These are phyloP conservation scores for Megathymus violae DNA, from an alignment of 1,140 invertebrate genomes.

Conservation along the genomic window DNA sequence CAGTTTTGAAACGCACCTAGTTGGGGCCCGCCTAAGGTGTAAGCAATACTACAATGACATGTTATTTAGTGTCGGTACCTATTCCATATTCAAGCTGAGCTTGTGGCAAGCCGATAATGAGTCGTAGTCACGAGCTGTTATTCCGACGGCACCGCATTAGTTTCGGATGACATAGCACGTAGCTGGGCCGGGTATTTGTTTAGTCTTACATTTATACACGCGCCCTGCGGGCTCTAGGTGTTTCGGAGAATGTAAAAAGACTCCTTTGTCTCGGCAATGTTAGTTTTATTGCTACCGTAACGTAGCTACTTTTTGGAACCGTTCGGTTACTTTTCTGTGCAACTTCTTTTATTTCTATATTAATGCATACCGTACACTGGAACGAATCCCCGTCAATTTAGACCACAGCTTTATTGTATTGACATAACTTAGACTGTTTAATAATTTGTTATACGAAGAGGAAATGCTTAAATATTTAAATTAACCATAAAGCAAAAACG, in stretches of 20 bases:
- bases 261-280: constrained; percentile 45
- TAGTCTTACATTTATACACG: constrained; percentile 22
- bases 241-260: constrained; percentile 37
- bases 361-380: constrained; percentile 14
- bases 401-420: too few relatives aligned
- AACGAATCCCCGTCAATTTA: constrained; percentile 29
- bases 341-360: constrained; percentile 15
- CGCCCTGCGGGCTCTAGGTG: constrained; percentile 37
- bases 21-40: constrained; percentile 4
- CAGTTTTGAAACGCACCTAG: background rate
- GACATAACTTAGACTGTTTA: too few relatives aligned
- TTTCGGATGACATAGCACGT: constrained; percentile 30
- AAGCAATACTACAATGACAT: constrained; percentile 5
- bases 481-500: too few relatives aligned
- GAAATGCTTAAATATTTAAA: too few relatives aligned
- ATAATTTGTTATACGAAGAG: too few relatives aligned
- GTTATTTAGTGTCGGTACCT: constrained; percentile 10
- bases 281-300: constrained; percentile 56
- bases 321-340: constrained; percentile 17
- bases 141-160: constrained; percentile 40
- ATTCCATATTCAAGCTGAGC: constrained; percentile 26
- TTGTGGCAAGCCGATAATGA: constrained; percentile 37
- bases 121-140: constrained; percentile 37
- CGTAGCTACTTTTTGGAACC: constrained; percentile 40
- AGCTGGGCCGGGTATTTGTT: constrained; percentile 40